Conservation (phyloP, 2,113 vertebrate species). For the Dicentrarchus labrax region DNA sequence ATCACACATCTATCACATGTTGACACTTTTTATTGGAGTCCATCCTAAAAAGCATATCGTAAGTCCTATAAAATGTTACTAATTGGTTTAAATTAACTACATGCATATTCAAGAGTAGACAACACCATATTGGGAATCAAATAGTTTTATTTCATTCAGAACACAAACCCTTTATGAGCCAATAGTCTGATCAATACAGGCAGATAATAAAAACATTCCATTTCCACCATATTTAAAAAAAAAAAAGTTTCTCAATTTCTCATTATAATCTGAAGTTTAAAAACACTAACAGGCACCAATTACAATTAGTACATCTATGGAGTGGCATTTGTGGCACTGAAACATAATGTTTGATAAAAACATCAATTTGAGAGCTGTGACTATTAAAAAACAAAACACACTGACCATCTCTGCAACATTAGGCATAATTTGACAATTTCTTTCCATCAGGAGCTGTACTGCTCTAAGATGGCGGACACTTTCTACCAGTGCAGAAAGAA, state of each 20-base stretch:
- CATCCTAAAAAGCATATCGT: too few species aligned
- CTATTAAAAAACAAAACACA: slow-evolving; percentile 29
- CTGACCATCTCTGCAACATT: not conserved
- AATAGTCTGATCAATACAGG: slow-evolving; percentile 27
- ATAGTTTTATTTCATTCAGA: slow-evolving; percentile 48
- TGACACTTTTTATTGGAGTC: too few species aligned
- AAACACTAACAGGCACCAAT: slow-evolving; percentile 43
- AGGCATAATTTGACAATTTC: not conserved
- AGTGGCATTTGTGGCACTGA: slow-evolving; percentile 13
- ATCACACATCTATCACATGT: not conserved
- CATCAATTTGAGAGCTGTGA: slow-evolving; percentile 8
- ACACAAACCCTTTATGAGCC: not conserved
- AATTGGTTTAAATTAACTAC: not conserved
- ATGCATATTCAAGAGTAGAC: not conserved
- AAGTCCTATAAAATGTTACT: not conserved
- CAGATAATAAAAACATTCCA: slow-evolving; percentile 28
- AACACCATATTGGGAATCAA: slow-evolving; percentile 5
- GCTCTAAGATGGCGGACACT: not conserved
- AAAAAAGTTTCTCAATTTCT: not conserved
- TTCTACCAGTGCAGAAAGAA: not conserved
- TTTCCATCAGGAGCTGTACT: not conserved
- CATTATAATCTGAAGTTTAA: slow-evolving; percentile 2
- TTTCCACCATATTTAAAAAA: slow-evolving; percentile 4
- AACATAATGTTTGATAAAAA: not conserved
- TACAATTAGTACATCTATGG: slow-evolving; percentile 11